Conservation (phyloP, 2,113 vertebrate species). For the Brachypodius melanocephalos region DNA sequence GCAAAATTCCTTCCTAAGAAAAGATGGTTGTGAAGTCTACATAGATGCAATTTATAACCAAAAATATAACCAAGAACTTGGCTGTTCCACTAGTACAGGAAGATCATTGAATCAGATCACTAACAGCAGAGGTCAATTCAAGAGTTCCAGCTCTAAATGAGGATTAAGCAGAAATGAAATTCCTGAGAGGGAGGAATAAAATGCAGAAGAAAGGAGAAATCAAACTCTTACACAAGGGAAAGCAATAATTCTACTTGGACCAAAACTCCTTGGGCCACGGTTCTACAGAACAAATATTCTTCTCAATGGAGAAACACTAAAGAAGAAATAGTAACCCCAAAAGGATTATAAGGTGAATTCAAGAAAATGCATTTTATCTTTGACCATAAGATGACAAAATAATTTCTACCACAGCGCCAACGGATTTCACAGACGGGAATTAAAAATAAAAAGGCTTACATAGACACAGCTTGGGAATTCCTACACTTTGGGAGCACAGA, state of each 20-base stretch:
- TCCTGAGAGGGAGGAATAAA: constrained; percentile 25
- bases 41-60: not conserved
- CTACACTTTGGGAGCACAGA: not conserved
- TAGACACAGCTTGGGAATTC: not conserved
- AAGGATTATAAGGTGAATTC: constrained; percentile 39
- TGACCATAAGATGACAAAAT: not conserved
- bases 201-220: not conserved
- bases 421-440: not conserved
- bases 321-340: constrained; percentile 33
- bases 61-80: not conserved
- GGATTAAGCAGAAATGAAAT: not conserved
- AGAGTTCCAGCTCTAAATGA: not conserved
- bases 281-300: constrained; percentile 43
- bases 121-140: not conserved
- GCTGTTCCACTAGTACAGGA: not conserved
- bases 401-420: not conserved
- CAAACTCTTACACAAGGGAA: not conserved
- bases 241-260: not conserved
- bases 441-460: not conserved
- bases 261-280: not conserved
- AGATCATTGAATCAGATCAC: not conserved
- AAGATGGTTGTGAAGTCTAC: not conserved
- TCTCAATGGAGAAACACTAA: constrained; percentile 47
- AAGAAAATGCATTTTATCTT: constrained; percentile 23
- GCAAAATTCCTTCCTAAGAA: not conserved